Conservation (phyloP, 2,113 vertebrate species). For the Pachyramphus minor region DNA sequence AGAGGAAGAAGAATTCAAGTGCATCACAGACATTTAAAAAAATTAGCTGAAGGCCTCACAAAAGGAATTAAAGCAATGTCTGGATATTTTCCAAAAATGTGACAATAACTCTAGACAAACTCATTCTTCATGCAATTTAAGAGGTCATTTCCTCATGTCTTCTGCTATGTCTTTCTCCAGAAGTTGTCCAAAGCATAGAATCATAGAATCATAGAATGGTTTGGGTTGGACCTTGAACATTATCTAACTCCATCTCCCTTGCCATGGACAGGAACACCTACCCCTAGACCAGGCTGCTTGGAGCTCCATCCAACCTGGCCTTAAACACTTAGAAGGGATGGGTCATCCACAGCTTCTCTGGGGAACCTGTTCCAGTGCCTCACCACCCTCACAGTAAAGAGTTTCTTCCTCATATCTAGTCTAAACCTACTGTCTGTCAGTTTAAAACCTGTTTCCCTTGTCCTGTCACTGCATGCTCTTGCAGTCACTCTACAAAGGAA, state of each 20-base stretch:
- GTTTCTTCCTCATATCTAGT: background rate
- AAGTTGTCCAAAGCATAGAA: background rate
- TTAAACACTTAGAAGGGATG: background rate
- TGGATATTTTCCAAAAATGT: background rate
- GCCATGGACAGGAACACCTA: background rate
- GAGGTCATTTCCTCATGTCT: background rate
- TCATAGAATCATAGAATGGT: background rate
- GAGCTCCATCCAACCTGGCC: background rate
- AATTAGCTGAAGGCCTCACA: background rate
- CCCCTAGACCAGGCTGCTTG: no score
- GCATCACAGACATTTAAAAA: background rate
- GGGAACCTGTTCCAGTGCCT: background rate
- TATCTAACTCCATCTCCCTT: background rate
- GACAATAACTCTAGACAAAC: background rate
- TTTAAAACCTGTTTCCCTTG: background rate
- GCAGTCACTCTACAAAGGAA: background rate
- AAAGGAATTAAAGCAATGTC: background rate
- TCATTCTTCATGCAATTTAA: background rate
- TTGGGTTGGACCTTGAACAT: background rate
- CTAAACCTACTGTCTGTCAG: background rate
- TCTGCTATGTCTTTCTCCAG: background rate
- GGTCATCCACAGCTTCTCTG: background rate
- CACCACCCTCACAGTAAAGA: background rate
- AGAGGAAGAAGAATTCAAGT: background rate
- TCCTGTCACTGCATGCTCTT: fast-evolving